Evolutionary conservation across 2,797 vertebrate species (phyloP).

Genomic region (Rhyacichthys aspro): DNA sequence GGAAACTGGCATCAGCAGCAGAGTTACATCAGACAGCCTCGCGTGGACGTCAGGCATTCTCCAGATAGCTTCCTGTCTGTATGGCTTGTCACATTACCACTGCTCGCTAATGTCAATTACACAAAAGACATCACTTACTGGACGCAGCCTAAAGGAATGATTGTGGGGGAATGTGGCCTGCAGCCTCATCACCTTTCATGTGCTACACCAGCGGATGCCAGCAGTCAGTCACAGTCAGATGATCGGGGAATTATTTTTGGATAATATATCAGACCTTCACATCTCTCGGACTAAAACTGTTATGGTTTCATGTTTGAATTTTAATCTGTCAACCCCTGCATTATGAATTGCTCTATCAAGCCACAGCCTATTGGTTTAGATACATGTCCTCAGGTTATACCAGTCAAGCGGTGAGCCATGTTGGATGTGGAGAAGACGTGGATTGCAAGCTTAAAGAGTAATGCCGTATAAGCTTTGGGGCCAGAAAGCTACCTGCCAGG

Average conservation of each 20-base stretch:
- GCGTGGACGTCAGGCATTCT: conserved; percentile 62
- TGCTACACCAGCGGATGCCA: not conserved
- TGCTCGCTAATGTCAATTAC: conserved; percentile 47
- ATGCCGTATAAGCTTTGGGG: not conserved
- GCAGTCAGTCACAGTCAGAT: conserved; percentile 3
- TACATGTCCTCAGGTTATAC: not conserved
- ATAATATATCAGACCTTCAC: not conserved
- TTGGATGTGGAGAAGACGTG: not conserved
- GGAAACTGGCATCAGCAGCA: conserved; percentile 56
- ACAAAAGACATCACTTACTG: conserved; percentile 26
- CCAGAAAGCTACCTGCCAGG: not conserved
- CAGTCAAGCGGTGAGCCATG: not conserved
- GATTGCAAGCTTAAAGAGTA: not conserved
- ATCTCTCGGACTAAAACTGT: not conserved
- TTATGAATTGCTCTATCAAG: not conserved
- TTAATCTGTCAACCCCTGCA: not conserved
- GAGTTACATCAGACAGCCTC: conserved; percentile 44
- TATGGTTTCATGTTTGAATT: not conserved
- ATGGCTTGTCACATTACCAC: conserved; percentile 64
- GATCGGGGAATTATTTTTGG: conserved; percentile 1
- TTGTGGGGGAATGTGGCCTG: conserved; percentile 18
- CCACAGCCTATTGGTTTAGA: not conserved
- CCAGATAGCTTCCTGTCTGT: conserved; percentile 68
- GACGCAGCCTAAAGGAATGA: not conserved
- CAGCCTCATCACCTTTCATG: conserved; percentile 5